Conservation (phyloP, 2,113 vertebrate genomes). For the Spea multiplicata region DNA sequence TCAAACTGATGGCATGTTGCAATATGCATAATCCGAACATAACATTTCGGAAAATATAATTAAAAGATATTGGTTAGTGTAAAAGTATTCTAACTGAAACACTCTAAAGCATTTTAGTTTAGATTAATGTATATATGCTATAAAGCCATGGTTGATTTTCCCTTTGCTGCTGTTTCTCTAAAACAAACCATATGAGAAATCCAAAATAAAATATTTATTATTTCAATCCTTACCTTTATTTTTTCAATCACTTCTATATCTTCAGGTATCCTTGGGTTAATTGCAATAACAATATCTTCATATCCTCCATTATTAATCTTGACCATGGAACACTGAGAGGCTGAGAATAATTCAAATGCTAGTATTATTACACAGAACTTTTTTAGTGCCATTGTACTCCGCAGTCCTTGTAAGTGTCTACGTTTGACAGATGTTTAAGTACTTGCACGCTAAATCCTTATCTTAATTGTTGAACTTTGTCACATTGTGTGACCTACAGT, state of each 20-base stretch:
- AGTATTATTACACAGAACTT: slow-evolving; percentile 51
- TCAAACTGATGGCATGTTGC: no score
- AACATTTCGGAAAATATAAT: no score
- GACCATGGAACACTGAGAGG: slow-evolving; percentile 51
- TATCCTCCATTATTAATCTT: slow-evolving; percentile 63
- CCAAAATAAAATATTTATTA: no score
- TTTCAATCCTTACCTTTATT: slow-evolving; percentile 56
- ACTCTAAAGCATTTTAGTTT: no score
- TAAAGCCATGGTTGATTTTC: no score
- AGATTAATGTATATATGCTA: no score
- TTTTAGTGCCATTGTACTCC: slow-evolving; percentile 38
- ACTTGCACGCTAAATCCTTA: not conserved
- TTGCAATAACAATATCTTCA: slow-evolving; percentile 65
- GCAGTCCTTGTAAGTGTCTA: not conserved
- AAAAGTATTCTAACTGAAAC: no score
- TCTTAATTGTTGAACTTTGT: slow-evolving; percentile 7
- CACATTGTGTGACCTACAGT: not conserved
- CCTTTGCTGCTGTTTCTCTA: no score
- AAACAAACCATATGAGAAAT: no score
- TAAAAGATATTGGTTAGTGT: no score
- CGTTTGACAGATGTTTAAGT: not conserved
- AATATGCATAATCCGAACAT: no score
- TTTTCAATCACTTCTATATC: slow-evolving; percentile 57
- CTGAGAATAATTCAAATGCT: slow-evolving; percentile 48
- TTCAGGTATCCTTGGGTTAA: slow-evolving; percentile 59